Evolutionary conservation across 2,797 vertebrate species (phyloP).

Genomic region (Neomorphus geoffroyi): DNA sequence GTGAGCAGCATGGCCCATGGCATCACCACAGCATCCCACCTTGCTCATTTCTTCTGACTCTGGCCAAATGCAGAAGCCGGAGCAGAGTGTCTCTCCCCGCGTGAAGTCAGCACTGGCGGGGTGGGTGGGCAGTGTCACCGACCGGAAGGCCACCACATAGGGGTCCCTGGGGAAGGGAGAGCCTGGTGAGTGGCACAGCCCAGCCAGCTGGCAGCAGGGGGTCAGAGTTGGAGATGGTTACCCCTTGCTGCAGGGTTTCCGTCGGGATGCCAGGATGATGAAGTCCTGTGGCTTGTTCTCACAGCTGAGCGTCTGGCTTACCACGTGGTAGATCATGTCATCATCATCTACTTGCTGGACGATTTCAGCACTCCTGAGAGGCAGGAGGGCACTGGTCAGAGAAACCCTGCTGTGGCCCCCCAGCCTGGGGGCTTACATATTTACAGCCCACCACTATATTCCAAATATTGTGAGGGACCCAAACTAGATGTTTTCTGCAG

Average conservation of each 20-base stretch:
- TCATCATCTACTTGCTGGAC: slow-evolving; percentile 90
- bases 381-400: accelerated
- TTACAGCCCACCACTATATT: neutral
- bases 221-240: neutral
- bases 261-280: slow-evolving; percentile 88
- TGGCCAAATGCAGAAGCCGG: slow-evolving; percentile 91
- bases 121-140: slow-evolving; percentile 88
- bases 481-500: neutral
- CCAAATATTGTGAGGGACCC: neutral
- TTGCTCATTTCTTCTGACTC: slow-evolving; percentile 84
- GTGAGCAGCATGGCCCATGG: accelerated
- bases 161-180: slow-evolving; percentile 82
- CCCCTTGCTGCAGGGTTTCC: slow-evolving; percentile 90
- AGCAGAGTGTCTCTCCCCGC: slow-evolving; percentile 90
- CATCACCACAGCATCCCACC: slow-evolving; percentile 72
- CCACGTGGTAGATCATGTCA: slow-evolving; percentile 88
- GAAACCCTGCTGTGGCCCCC: no score
- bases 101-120: slow-evolving; percentile 76
- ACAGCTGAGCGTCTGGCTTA: slow-evolving; percentile 78
- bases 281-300: slow-evolving; percentile 88
- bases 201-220: accelerated
- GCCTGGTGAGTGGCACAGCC: accelerated
- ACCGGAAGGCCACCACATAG: slow-evolving; percentile 91
- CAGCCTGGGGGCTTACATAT: neutral
- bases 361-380: slow-evolving; percentile 83